Percentiles rank a stretch among this genome's conserved stretches.
These are phyloP conservation scores for Caenorhabditis sp. DNA, from an alignment of 2,888 invertebrate genomes.

Conservation along the genomic window DNA sequence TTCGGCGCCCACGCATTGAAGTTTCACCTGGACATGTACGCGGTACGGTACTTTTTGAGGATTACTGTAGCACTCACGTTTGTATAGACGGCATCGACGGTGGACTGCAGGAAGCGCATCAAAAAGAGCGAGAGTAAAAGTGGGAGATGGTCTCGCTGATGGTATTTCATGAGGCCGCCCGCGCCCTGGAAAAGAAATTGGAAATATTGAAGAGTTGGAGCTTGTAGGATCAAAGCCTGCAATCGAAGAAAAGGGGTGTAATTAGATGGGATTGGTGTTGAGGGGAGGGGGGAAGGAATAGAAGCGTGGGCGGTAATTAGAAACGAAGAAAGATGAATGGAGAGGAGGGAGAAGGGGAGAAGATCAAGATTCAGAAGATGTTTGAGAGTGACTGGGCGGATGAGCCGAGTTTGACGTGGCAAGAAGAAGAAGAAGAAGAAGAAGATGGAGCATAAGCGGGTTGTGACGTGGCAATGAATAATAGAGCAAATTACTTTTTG, in stretches of 20 bases:
- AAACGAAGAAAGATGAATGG: background rate
- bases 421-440: too few relatives aligned
- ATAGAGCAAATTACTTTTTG: too few relatives aligned
- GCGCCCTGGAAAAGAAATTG: conserved; percentile 12
- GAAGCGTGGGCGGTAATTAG: background rate
- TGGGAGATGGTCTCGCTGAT: background rate
- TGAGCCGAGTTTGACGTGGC: background rate
- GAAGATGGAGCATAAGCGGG: too few relatives aligned
- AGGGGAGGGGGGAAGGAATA: background rate
- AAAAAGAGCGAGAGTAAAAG: conserved; percentile 16
- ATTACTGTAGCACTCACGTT: conserved; percentile 21
- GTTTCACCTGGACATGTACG: conserved; percentile 21
- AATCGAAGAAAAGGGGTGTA: background rate
- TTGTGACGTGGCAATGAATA: too few relatives aligned
- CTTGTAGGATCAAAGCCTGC: too few relatives aligned
- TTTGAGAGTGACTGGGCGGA: background rate
- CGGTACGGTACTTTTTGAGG: background rate
- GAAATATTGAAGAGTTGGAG: too few relatives aligned
- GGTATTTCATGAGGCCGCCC: conserved; percentile 34
- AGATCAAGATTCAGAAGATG: background rate
- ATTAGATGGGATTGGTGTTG: background rate
- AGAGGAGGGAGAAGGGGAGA: background rate
- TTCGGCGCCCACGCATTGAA: conserved; percentile 35
- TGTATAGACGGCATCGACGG: conserved; percentile 29
- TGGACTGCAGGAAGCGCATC: conserved; percentile 43